Conservation (phyloP, 1,140 invertebrate species). For the Tigriopus japonicus region DNA sequence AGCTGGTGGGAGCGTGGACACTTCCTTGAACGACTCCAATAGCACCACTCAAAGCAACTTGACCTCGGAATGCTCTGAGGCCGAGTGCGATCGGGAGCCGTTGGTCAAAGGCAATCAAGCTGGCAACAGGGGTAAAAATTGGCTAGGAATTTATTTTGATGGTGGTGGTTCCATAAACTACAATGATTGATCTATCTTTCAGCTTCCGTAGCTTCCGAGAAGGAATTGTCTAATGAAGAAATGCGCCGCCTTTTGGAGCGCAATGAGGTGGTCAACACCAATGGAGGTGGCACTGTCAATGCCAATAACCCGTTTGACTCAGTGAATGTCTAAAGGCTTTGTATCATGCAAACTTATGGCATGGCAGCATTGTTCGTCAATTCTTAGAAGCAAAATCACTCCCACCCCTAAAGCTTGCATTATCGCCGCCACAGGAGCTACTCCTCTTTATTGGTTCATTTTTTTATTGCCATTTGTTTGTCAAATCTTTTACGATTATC, state of each 20-base stretch:
- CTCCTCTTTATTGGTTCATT: too few species aligned
- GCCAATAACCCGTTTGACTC: too few species aligned
- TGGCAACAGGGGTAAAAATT: conserved; percentile 32
- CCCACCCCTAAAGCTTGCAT: too few species aligned
- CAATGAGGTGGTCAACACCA: conserved; percentile 5
- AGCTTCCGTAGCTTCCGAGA: conserved; percentile 14
- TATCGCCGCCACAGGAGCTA: too few species aligned
- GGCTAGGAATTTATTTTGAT: too few species aligned
- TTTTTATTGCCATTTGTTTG: too few species aligned
- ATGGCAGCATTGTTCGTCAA: too few species aligned
- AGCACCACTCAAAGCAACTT: conserved; percentile 36
- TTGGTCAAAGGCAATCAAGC: conserved; percentile 46
- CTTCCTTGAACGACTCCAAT: conserved; percentile 10
- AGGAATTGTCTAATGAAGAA: conserved; percentile 57
- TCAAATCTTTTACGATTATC: too few species aligned
- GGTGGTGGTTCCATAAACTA: neutral
- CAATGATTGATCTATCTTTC: neutral
- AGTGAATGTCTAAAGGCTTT: too few species aligned
- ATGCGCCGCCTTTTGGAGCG: conserved; percentile 84
- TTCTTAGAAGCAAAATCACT: too few species aligned
- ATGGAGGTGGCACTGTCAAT: too few species aligned
- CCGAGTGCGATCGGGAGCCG: conserved; percentile 65
- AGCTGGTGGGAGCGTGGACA: neutral
- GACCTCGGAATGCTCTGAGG: conserved; percentile 77
- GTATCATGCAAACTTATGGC: too few species aligned